A percentile compares a stretch with the other conserved stretches of the same genome.
Conservation (phyloP, 2,113 vertebrate genomes). For the Physeter macrocephalus region DNA sequence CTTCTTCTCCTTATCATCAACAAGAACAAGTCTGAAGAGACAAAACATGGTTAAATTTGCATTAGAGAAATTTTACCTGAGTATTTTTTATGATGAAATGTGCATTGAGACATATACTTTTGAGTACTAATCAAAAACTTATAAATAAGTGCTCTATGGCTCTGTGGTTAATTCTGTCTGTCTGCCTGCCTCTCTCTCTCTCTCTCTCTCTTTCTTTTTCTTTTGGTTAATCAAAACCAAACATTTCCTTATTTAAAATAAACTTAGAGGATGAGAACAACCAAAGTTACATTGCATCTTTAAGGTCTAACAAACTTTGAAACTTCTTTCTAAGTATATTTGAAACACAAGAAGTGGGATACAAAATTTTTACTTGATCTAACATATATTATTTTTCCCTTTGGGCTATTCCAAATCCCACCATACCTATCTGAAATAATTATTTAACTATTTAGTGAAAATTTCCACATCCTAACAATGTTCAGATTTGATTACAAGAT, state of each 20-base stretch:
- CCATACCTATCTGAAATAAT: constrained; percentile 71
- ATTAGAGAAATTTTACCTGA: not conserved
- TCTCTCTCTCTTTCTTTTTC: not conserved
- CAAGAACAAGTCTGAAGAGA: not conserved
- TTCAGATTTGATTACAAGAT: not conserved
- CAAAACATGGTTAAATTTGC: not conserved
- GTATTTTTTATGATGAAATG: not conserved
- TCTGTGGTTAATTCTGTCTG: not conserved
- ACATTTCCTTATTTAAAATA: constrained; percentile 64
- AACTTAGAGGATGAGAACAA: constrained; percentile 71
- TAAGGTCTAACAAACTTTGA: constrained; percentile 74
- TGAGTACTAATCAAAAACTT: not conserved
- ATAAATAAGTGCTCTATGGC: not conserved
- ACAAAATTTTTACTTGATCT: constrained; percentile 74
- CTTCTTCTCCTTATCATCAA: not conserved
- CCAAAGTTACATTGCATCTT: constrained; percentile 73
- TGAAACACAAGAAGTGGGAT: constrained; percentile 67
- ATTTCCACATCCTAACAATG: not conserved
- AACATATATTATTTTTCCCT: constrained; percentile 41
- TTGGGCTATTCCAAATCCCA: constrained; percentile 65
- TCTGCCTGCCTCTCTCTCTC: not conserved
- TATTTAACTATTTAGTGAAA: constrained; percentile 68
- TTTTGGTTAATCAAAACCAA: constrained; percentile 62
- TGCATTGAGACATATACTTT: not conserved
- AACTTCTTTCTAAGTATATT: constrained; percentile 72